Evolutionary conservation across 1,140 invertebrate species (phyloP).

Genomic region (Melipona quadrifasciata): DNA sequence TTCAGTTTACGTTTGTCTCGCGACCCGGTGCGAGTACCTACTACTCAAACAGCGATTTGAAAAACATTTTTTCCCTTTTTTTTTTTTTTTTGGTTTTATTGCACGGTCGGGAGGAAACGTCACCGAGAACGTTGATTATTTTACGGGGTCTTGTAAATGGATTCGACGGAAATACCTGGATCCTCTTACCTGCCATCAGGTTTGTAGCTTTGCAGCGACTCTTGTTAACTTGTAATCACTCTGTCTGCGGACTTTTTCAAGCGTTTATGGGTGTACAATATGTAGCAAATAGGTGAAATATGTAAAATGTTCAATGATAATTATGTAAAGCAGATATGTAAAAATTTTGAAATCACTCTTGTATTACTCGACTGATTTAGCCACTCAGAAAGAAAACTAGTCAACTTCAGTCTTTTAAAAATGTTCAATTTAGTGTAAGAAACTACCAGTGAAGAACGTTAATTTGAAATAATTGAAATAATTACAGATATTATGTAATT

Average conservation of each 20-base stretch:
- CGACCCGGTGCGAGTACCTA: slow-evolving; percentile 49
- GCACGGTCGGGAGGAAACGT: not conserved
- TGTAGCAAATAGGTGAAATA: too few relatives aligned
- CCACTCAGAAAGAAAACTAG: accelerated
- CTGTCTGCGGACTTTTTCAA: too few relatives aligned
- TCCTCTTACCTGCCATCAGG: not conserved
- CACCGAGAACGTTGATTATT: slow-evolving; percentile 72
- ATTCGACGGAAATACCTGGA: slow-evolving; percentile 46
- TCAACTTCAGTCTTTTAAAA: accelerated
- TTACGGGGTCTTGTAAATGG: slow-evolving; percentile 72
- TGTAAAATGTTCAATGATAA: too few relatives aligned
- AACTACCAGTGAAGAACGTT: not conserved
- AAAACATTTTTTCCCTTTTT: not conserved
- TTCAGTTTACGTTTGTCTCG: slow-evolving; percentile 61
- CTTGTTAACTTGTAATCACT: slow-evolving; percentile 1
- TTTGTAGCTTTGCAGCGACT: not conserved
- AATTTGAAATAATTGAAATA: too few relatives aligned
- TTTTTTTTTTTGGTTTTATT: not conserved
- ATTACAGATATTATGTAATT: too few relatives aligned
- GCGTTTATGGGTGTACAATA: too few relatives aligned
- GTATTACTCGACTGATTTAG: not conserved
- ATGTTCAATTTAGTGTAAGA: not conserved
- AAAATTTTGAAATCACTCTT: too few relatives aligned
- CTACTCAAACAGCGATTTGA: not conserved
- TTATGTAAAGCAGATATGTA: too few relatives aligned